Conservation (phyloP, 2,888 invertebrate genomes). For the Nomada ferruginata region DNA sequence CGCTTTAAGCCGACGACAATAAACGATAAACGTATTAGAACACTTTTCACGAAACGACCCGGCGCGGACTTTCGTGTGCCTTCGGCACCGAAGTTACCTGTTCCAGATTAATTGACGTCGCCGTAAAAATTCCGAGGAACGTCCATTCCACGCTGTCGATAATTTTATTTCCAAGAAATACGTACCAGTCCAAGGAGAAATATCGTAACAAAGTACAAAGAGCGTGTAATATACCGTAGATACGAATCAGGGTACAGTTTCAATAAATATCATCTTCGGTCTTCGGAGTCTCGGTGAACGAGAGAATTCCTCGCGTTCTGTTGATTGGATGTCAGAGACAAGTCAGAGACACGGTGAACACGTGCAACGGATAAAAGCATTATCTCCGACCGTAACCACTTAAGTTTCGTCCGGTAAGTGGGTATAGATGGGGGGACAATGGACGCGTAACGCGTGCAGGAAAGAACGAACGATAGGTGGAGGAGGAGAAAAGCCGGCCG, state of each 20-base stretch:
- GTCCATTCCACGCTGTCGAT: too few species aligned
- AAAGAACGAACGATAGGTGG: constrained; percentile 13
- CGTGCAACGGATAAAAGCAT: constrained; percentile 51
- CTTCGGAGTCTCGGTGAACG: not conserved
- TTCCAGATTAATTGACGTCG: too few species aligned
- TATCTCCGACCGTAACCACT: constrained; percentile 41
- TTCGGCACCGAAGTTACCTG: too few species aligned
- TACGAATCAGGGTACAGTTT: too few species aligned
- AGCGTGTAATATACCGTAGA: too few species aligned
- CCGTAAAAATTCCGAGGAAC: too few species aligned
- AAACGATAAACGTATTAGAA: too few species aligned
- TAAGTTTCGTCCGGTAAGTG: constrained; percentile 33
- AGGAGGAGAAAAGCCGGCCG: not conserved
- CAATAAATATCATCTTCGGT: too few species aligned
- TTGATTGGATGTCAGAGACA: not conserved
- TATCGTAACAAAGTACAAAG: too few species aligned
- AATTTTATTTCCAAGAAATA: too few species aligned
- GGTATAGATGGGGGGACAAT: constrained; percentile 31
- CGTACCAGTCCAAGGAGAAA: too few species aligned
- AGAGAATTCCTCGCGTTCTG: not conserved
- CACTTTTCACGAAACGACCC: not conserved
- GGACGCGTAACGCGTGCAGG: constrained; percentile 29
- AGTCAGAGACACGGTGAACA: constrained; percentile 11
- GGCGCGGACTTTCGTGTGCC: not conserved
- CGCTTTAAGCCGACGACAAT: not conserved